Conservation (phyloP, 2,113 vertebrate species). For the Mus pahari region DNA sequence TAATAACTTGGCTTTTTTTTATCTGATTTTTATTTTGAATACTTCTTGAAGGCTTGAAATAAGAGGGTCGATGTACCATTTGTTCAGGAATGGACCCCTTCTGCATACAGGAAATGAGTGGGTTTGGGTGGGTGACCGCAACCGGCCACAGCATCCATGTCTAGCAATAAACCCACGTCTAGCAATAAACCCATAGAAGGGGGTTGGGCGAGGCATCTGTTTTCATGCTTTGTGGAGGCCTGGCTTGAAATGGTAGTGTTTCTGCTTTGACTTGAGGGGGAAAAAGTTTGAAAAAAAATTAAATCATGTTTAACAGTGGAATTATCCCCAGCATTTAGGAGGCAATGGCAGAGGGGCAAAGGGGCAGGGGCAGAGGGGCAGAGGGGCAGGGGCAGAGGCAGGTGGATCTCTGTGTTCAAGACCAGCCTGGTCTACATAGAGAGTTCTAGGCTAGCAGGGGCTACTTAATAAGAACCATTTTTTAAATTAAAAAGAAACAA, state of each 20-base stretch:
- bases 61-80: not conserved
- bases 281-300: not conserved
- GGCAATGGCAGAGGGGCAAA: too few species aligned
- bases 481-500: not conserved
- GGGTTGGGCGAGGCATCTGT: not conserved
- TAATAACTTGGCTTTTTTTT: slow-evolving; percentile 34
- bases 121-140: not conserved
- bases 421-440: not conserved
- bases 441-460: not conserved
- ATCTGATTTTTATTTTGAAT: slow-evolving; percentile 15
- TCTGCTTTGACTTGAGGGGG: not conserved
- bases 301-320: slow-evolving; percentile 24
- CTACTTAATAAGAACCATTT: not conserved
- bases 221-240: not conserved
- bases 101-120: not conserved
- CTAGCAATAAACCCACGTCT: too few species aligned
- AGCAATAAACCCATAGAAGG: not conserved
- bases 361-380: too few species aligned
- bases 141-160: not conserved
- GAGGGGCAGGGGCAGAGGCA: not conserved
- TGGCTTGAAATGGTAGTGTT: not conserved
- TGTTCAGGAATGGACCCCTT: not conserved
- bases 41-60: slow-evolving; percentile 30
- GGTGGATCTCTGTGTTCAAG: not conserved
- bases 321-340: not conserved